Evolutionary conservation across 2,888 invertebrate species (phyloP).

Genomic region (Leucozona laternaria): DNA sequence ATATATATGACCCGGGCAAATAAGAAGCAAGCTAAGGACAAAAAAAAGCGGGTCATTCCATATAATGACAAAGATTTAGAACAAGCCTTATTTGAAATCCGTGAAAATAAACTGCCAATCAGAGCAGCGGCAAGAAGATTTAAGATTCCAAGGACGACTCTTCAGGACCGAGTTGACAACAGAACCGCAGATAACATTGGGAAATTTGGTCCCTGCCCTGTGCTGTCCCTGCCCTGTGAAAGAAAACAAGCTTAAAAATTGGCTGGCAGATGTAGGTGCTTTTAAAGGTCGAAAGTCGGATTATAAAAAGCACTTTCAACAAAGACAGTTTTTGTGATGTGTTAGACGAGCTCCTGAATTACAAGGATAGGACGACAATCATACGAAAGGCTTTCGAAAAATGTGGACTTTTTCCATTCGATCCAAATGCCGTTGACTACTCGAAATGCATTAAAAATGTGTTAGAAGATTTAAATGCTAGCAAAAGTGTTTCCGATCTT

Average conservation of each 20-base stretch:
- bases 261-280: conserved; percentile 3
- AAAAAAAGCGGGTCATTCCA: neutral
- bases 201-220: too few species aligned
- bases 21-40: neutral
- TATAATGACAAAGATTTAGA: neutral
- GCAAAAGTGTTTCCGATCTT: too few species aligned
- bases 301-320: neutral
- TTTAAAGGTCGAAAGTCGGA: neutral
- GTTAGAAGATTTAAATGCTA: too few species aligned
- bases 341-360: neutral
- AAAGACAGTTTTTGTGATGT: neutral
- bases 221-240: too few species aligned
- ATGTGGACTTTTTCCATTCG: conserved; percentile 7
- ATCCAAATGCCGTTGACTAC: neutral
- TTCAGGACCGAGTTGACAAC: conserved; percentile 8
- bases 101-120: conserved; percentile 11
- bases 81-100: conserved; percentile 11
- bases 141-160: neutral
- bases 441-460: too few species aligned
- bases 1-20: neutral
- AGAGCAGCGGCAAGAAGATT: conserved; percentile 9
- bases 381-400: neutral
- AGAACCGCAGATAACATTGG: neutral
- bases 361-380: neutral
- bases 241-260: too few species aligned